Percentiles rank a stretch among this genome's conserved stretches.
phyloP scores from a whole-genome alignment of 23 tunicate genomes.

The Styela clava region DNA sequence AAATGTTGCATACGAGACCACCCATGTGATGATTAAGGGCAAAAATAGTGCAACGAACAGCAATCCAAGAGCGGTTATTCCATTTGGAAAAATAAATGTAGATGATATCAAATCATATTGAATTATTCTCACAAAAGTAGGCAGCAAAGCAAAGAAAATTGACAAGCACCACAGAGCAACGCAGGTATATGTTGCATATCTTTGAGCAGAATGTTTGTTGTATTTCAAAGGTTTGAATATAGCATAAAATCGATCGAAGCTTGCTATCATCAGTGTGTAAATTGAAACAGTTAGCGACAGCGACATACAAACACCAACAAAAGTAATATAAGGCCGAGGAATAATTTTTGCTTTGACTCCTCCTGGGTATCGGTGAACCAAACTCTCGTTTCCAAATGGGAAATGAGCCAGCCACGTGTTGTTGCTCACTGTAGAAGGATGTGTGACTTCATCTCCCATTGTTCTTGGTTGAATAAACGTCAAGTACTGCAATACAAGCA shows the following conservation, averaged over 20 bases:
- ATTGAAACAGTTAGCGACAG: constrained; percentile 18
- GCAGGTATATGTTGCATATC: background rate
- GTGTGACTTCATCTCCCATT: constrained; percentile 5
- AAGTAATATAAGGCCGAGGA: background rate
- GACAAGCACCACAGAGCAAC: constrained; percentile 15
- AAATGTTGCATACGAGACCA: constrained; percentile 16
- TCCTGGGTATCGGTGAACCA: constrained; percentile 17
- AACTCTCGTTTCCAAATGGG: background rate
- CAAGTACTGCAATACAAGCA: constrained; percentile 10
- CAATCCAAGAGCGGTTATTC: constrained; percentile 4
- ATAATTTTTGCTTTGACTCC: background rate
- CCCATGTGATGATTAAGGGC: constrained; percentile 23
- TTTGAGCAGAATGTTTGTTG: constrained; percentile 2
- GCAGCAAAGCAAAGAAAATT: constrained; percentile 6
- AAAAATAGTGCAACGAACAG: background rate
- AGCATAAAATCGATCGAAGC: constrained; percentile 33
- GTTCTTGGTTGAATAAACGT: constrained; percentile 14
- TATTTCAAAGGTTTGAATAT: constrained; percentile 26
- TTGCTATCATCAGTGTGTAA: constrained; percentile 25
- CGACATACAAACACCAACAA: constrained; percentile 13
- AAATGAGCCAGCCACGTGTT: background rate
- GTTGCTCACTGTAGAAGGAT: background rate
- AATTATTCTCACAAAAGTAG: background rate
- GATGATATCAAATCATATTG: background rate
- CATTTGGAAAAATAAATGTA: background rate